These are phyloP conservation scores for Silurus aristotelis DNA, from an alignment of 2,797 vertebrate genomes.

Conservation along the genomic window DNA sequence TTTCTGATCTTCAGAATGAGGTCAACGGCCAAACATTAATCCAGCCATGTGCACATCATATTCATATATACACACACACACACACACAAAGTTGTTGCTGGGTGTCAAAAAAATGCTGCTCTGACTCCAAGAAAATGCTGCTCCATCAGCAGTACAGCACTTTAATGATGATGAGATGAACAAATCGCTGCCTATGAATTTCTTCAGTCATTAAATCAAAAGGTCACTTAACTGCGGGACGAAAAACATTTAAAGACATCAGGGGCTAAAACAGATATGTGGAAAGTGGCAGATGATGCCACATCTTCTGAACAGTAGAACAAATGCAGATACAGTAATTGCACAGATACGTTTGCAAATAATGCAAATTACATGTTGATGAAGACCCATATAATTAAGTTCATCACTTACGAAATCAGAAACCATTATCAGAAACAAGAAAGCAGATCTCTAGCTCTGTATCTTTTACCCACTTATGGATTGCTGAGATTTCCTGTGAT, in stretches of 20 bases:
- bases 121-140: not conserved
- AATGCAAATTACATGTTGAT: not conserved
- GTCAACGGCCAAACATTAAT: constrained; percentile 26
- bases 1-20: not conserved
- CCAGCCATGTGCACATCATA: constrained; percentile 4
- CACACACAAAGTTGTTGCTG: not conserved
- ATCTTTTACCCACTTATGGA: not conserved
- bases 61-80: not conserved
- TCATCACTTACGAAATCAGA: not conserved
- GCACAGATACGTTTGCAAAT: not conserved
- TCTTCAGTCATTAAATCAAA: not conserved
- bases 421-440: not conserved
- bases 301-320: not conserved
- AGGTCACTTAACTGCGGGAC: not conserved
- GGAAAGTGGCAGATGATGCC: not conserved
- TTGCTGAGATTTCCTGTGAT: not conserved
- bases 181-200: not conserved
- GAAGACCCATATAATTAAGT: not conserved
- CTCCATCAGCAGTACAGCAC: constrained; percentile 34
- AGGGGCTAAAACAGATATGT: not conserved
- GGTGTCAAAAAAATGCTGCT: not conserved
- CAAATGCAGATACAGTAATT: not conserved
- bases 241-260: not conserved
- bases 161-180: not conserved
- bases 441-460: too few species aligned